Percentiles rank a stretch among this genome's conserved stretches.
Evolutionary conservation across 2,797 vertebrate genomes (phyloP).

Genomic region (Cyclopterus lumpus): DNA sequence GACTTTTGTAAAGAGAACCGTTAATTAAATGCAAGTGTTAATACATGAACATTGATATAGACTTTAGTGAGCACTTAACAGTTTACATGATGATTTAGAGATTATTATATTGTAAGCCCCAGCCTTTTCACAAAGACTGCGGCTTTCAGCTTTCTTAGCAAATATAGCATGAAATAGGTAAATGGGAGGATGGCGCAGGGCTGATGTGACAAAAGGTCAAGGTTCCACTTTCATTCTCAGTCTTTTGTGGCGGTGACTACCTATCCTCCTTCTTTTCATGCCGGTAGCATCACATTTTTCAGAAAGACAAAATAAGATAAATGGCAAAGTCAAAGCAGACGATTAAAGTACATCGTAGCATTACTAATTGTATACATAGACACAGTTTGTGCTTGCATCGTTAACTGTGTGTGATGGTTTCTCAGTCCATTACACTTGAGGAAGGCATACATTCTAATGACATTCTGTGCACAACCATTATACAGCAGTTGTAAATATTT

Average conservation of each 20-base stretch:
- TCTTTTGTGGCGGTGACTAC: not conserved
- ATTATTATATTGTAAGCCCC: not conserved
- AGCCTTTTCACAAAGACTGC: slow-evolving; percentile 4
- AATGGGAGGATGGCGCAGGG: not conserved
- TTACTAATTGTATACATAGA: slow-evolving; percentile 63
- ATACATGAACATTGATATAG: not conserved
- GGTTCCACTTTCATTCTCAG: slow-evolving; percentile 3
- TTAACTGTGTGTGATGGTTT: slow-evolving; percentile 64
- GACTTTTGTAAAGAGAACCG: not conserved
- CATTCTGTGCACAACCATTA: slow-evolving; percentile 52
- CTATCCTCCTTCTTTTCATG: slow-evolving; percentile 8
- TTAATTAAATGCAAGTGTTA: not conserved
- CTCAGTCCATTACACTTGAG: slow-evolving; percentile 68
- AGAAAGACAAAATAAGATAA: slow-evolving; percentile 35
- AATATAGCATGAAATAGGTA: not conserved
- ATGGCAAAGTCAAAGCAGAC: slow-evolving; percentile 41
- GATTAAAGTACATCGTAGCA: slow-evolving; percentile 54
- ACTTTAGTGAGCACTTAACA: not conserved
- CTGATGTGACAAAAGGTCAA: slow-evolving; percentile 28
- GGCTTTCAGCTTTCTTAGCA: not conserved
- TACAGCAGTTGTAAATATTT: slow-evolving; percentile 74
- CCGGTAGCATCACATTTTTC: slow-evolving; percentile 14
- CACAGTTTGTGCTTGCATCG: slow-evolving; percentile 55
- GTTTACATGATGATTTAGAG: not conserved
- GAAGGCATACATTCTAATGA: slow-evolving; percentile 64